phyloP scores from a whole-genome alignment of 92 coral and sea anemone genomes.

The Umimayanthus chanpuru region DNA sequence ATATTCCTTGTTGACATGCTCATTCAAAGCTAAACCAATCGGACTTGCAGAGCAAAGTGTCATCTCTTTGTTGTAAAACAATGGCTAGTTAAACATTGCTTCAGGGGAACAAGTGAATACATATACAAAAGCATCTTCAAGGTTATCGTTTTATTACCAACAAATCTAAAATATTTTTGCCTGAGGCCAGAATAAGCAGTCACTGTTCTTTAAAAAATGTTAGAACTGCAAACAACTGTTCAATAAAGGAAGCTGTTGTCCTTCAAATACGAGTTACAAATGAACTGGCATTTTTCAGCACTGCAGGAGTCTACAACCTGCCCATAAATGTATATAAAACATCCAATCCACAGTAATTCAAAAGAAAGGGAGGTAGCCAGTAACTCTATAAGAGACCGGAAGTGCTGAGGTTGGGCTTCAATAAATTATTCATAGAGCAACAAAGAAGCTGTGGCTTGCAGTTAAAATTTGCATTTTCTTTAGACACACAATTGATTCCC shows the following conservation, averaged over 20 bases:
- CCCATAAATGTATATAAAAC: background rate
- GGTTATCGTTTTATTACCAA: background rate
- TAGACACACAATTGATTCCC: background rate
- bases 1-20: background rate
- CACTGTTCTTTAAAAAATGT: background rate
- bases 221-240: background rate
- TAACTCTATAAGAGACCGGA: background rate
- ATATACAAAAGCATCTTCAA: background rate
- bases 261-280: background rate
- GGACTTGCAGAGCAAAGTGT: background rate
- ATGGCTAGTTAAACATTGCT: background rate
- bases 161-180: background rate
- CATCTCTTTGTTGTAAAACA: background rate
- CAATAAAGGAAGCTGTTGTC: background rate
- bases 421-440: conserved; percentile 13
- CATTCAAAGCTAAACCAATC: background rate
- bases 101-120: background rate
- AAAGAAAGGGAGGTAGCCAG: background rate
- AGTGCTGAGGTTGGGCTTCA: background rate
- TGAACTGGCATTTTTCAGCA: background rate
- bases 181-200: background rate
- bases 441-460: background rate
- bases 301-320: background rate
- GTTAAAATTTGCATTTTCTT: conserved; percentile 21
- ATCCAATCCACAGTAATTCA: background rate